Percentiles rank a stretch among this genome's conserved stretches.
These are phyloP conservation scores for Torymus tubicola DNA, from an alignment of 2,888 invertebrate species.

Conservation along the genomic window DNA sequence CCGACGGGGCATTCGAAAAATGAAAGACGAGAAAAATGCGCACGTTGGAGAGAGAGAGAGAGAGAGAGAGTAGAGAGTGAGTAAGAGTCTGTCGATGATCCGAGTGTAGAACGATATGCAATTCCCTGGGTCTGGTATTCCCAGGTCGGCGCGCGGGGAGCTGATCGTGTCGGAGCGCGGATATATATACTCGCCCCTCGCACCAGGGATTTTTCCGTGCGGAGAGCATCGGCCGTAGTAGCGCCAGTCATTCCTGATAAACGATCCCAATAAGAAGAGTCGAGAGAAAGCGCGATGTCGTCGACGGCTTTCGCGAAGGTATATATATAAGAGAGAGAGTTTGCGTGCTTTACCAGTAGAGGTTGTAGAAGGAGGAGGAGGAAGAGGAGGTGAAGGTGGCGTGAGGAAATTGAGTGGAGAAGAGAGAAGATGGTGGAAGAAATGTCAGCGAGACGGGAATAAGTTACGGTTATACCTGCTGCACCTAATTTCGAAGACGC, in stretches of 20 bases:
- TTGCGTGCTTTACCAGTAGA: too few species aligned
- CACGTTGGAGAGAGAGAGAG: too few species aligned
- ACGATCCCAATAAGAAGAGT: constrained; percentile 36
- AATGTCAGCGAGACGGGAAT: neutral
- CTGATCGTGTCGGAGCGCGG: neutral
- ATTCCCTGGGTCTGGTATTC: constrained; percentile 8
- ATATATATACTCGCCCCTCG: constrained; percentile 12
- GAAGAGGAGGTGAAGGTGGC: neutral
- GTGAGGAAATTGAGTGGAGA: constrained; percentile 23
- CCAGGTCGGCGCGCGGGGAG: neutral
- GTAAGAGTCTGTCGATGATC: constrained; percentile 14
- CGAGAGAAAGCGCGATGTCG: too few species aligned
- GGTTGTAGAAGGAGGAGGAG: too few species aligned
- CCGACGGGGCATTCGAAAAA: constrained; percentile 15
- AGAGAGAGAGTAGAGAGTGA: too few species aligned
- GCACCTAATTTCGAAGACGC: constrained; percentile 16
- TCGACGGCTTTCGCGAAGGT: too few species aligned
- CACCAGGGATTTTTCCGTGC: constrained; percentile 3
- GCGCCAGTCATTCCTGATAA: constrained; percentile 20
- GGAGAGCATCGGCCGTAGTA: neutral
- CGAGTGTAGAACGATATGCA: constrained; percentile 2
- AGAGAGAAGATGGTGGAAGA: neutral
- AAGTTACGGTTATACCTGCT: neutral
- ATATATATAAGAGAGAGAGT: too few species aligned
- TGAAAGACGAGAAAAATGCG: constrained; percentile 25